Evolutionary conservation across 2,113 vertebrate genomes (phyloP), one percentile per base, ranked within the genome.

Genomic region (Boulengeromyrus knoepffleri): DNA sequence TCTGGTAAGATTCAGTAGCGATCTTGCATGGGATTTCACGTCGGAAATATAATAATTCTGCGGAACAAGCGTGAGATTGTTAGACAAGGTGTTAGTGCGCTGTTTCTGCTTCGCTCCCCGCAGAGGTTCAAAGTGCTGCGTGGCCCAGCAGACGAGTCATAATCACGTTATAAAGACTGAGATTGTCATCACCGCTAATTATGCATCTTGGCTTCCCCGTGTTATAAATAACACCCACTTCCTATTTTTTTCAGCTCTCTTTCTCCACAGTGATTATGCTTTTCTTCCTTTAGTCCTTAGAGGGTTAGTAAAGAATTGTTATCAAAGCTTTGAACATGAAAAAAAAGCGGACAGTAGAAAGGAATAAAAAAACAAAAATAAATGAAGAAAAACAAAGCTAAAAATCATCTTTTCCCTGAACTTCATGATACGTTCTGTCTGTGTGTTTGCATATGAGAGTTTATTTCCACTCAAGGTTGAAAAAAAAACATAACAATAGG

Each of bases 81-180:
- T 47, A 90, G 56, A 83, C 89, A 39, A 84, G 77, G 50, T 85
- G 89, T 85, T 52, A 87, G 52, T 56, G 89, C 2, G 47, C 19
- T 45, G 85, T 62, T 50, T 6, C 84, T n/a, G 50, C 45, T 3
- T 17, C 21, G 15, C 45, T 45, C 53, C 45, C 85, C 2, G 27
- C 31, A 47, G 45, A 50, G 58, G 53, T 74, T 87, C 85, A 24
- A 74, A 90, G 50, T 12, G 39, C 21, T 24, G 21, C 39, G 42
- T 45, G 50, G 9, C 39, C 7, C 24, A 47, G 56, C 46, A 70
- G 77, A 56, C 39, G 36, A 87, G 62, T 80, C 53, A 90, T 87
- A 90, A 90, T 90, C 85, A 80, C 89, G 52, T 87, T 88, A 90
- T 80, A 46, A 80, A 56, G 85, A 90, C 53, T 19, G 31, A 56